Evolutionary conservation across 1,140 invertebrate genomes (phyloP).

Genomic region (Brachionus paranguensis): DNA sequence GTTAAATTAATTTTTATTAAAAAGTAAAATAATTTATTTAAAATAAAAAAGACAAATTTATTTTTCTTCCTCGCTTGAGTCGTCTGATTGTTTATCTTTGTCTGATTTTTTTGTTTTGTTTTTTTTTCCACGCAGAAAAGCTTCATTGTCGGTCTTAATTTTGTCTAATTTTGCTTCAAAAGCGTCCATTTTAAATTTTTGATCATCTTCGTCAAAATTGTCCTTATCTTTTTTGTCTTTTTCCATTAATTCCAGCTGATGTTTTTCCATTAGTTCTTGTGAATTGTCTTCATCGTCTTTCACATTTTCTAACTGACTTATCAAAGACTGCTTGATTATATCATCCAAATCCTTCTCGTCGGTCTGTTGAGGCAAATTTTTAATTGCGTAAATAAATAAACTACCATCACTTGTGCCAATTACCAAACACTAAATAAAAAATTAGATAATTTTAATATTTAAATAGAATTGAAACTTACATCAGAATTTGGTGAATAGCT

Average conservation of each 20-base stretch:
- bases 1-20: neutral
- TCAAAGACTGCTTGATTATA: slow-evolving; percentile 27
- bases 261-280: neutral
- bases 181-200: slow-evolving; percentile 20
- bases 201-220: neutral
- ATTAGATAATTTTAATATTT: neutral
- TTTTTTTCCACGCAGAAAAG: slow-evolving; percentile 9
- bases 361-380: slow-evolving; percentile 46
- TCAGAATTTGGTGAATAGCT: slow-evolving; percentile 52
- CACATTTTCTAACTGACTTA: slow-evolving; percentile 32
- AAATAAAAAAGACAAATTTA: neutral
- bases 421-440: slow-evolving; percentile 47
- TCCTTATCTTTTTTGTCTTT: neutral
- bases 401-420: slow-evolving; percentile 54
- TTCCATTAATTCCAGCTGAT: slow-evolving; percentile 35
- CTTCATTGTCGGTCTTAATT: slow-evolving; percentile 25
- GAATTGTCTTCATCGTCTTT: slow-evolving; percentile 8
- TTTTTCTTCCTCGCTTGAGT: neutral
- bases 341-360: slow-evolving; percentile 13
- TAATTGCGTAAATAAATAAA: slow-evolving; percentile 51
- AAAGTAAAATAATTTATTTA: neutral
- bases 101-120: neutral
- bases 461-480: slow-evolving; percentile 43
- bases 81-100: neutral
- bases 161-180: slow-evolving; percentile 34